Conservation (phyloP, 2,797 vertebrate species). For the Hydrolagus colliei region DNA sequence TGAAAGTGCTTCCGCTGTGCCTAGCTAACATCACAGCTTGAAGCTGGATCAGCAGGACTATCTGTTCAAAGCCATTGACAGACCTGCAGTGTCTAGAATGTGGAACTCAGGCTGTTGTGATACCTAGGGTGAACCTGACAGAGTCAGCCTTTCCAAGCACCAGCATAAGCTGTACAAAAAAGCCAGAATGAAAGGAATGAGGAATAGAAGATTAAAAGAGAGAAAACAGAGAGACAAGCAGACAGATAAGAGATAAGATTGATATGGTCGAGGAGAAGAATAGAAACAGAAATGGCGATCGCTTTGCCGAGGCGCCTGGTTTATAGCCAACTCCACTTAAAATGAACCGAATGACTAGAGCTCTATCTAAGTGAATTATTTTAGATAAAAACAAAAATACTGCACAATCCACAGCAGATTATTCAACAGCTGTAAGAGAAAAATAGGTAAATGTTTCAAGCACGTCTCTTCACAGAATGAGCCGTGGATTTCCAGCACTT, state of each 20-base stretch:
- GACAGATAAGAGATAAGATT: conserved; percentile 11
- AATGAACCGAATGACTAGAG: neutral
- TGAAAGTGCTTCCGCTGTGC: no score
- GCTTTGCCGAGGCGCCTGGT: neutral
- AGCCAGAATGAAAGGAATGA: neutral
- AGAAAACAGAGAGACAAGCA: conserved; percentile 2
- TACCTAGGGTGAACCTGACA: neutral
- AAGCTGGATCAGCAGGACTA: no score
- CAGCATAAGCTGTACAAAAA: neutral
- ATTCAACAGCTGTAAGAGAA: no score
- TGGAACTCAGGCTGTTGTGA: neutral
- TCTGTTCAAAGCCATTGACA: no score
- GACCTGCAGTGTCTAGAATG: neutral
- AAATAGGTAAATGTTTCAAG: no score
- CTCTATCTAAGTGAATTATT: no score
- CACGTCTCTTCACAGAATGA: no score
- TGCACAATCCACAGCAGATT: no score
- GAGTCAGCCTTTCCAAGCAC: neutral
- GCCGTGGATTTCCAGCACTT: no score
- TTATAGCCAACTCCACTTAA: conserved; percentile 19
- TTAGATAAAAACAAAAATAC: no score
- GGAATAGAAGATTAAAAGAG: neutral
- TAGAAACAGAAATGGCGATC: conserved; percentile 5
- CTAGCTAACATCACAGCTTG: no score
- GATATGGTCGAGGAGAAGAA: conserved; percentile 16